Evolutionary conservation across 2,113 vertebrate species (phyloP).

Genomic region (Procavia capensis): DNA sequence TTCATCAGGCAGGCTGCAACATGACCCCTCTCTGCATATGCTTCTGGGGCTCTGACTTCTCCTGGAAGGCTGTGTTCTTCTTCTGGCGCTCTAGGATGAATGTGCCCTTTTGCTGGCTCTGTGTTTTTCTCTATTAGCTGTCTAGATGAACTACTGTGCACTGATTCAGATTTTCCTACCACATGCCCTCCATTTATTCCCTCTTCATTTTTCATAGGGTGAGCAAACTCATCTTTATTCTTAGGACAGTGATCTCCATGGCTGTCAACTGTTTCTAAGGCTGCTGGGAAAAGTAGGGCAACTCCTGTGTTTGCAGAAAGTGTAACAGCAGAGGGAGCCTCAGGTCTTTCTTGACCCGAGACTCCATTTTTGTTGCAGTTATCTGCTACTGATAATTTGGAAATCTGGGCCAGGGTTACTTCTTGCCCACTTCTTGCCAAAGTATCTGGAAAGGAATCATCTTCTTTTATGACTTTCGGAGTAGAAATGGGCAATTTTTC

Average conservation of each 20-base stretch:
- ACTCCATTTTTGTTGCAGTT: background rate
- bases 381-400: background rate
- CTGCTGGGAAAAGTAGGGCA: background rate
- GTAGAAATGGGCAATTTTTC: background rate
- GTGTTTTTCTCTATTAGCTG: background rate
- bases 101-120: background rate
- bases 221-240: background rate
- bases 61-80: background rate
- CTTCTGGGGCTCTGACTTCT: background rate
- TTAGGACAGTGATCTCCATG: background rate
- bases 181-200: background rate
- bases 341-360: background rate
- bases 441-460: conserved; percentile 40
- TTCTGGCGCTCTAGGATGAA: background rate
- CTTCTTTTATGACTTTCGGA: background rate
- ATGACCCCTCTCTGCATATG: rapidly evolving
- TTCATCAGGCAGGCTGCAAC: rapidly evolving
- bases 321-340: background rate
- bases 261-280: background rate
- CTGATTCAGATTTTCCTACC: rapidly evolving
- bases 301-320: background rate
- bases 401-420: background rate
- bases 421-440: background rate
- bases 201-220: background rate
- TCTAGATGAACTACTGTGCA: background rate